These are phyloP conservation scores for Harlomillsia oculata DNA, from an alignment of 1,140 invertebrate genomes.

Conservation along the genomic window DNA sequence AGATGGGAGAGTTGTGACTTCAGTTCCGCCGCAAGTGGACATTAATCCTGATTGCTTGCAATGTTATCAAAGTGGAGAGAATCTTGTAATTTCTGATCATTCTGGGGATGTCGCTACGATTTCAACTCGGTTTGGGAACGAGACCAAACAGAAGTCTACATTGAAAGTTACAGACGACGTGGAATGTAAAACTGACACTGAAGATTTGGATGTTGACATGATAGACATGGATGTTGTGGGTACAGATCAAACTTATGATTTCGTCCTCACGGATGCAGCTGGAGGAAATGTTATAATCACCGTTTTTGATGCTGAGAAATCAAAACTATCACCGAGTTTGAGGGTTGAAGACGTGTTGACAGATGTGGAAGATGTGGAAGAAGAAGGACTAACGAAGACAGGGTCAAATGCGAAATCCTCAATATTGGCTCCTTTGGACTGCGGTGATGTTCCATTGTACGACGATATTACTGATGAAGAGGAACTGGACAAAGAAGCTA, in stretches of 20 bases:
- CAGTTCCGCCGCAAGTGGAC: no score
- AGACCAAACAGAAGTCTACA: no score
- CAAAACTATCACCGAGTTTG: no score
- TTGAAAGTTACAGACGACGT: not conserved
- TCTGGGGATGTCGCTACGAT: no score
- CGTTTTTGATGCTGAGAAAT: not conserved
- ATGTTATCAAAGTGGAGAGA: no score
- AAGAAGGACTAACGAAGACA: constrained; percentile 27
- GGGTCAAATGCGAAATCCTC: not conserved
- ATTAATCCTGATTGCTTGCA: no score
- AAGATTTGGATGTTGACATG: constrained; percentile 29
- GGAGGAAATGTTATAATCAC: constrained; percentile 13
- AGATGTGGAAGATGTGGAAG: constrained; percentile 46
- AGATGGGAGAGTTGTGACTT: constrained; percentile 16
- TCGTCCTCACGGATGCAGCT: constrained; percentile 19
- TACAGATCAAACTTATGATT: no score
- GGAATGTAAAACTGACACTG: constrained; percentile 31
- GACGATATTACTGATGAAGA: constrained; percentile 21
- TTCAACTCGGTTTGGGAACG: no score
- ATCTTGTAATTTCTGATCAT: no score
- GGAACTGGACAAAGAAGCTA: not conserved
- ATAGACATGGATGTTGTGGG: constrained; percentile 21
- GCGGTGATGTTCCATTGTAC: constrained; percentile 11
- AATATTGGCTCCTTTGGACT: constrained; percentile 11
- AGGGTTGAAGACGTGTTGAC: constrained; percentile 38